A percentile compares a stretch with the other conserved stretches of the same genome.
Evolutionary conservation across 2,113 vertebrate genomes (phyloP).

Genomic region (Pluvialis apricaria): DNA sequence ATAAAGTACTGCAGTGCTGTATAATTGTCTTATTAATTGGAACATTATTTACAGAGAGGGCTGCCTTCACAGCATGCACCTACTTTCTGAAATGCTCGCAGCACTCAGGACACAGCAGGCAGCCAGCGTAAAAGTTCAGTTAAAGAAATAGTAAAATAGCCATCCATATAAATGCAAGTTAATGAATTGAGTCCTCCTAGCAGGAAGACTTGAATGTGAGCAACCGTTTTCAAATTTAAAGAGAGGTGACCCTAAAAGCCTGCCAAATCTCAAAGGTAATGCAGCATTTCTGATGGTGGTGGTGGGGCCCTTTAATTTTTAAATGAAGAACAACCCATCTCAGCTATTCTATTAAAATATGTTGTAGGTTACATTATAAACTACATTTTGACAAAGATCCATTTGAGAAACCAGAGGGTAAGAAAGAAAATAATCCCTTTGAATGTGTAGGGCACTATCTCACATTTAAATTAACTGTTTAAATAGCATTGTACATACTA

Average conservation of each 20-base stretch:
- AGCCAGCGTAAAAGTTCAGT: conserved; percentile 41
- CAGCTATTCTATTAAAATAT: neutral
- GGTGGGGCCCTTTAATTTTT: conserved; percentile 15
- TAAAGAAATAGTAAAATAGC: conserved; percentile 51
- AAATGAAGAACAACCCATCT: neutral
- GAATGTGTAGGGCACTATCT: neutral
- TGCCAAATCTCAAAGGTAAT: conserved; percentile 3
- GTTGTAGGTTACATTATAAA: neutral
- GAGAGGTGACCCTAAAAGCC: conserved; percentile 26
- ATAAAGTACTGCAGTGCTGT: conserved; percentile 34
- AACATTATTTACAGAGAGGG: conserved; percentile 54
- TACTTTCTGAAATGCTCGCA: conserved; percentile 57
- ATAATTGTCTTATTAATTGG: conserved; percentile 67
- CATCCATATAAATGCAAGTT: conserved; percentile 27
- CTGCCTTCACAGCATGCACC: conserved; percentile 57
- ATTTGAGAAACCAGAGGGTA: neutral
- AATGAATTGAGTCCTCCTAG: conserved; percentile 56
- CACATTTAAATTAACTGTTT: neutral
- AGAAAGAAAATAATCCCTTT: neutral
- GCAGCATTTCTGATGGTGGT: neutral
- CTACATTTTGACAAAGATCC: neutral
- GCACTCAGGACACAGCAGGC: conserved; percentile 54
- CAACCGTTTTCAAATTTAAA: conserved; percentile 33
- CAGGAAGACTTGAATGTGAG: conserved; percentile 45
- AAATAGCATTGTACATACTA: neutral